These are phyloP conservation scores for Rhyacophila evoluta DNA, from an alignment of 2,888 invertebrate species.

Conservation along the genomic window DNA sequence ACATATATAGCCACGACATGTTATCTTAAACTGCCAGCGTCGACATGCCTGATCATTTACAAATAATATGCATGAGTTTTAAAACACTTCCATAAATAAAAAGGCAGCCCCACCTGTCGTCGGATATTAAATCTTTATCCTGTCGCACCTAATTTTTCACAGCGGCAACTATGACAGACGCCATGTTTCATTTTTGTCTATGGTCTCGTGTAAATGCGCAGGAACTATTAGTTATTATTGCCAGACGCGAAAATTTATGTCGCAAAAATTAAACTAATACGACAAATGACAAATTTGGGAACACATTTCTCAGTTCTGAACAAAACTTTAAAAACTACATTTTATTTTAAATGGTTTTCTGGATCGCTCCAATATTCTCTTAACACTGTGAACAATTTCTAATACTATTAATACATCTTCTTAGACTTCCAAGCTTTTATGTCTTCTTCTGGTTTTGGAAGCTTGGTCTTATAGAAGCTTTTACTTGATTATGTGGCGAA, in stretches of 20 bases:
- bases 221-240: not conserved
- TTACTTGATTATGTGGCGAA: too few species aligned
- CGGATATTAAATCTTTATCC: not conserved
- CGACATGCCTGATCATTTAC: not conserved
- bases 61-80: conserved; percentile 1
- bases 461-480: too few species aligned
- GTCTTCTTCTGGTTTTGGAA: too few species aligned
- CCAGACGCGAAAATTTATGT: not conserved
- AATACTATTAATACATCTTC: too few species aligned
- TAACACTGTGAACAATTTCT: too few species aligned
- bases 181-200: not conserved
- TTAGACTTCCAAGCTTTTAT: too few species aligned
- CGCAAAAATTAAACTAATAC: not conserved
- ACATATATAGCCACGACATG: not conserved
- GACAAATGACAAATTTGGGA: too few species aligned
- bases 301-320: too few species aligned
- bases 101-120: conserved; percentile 13
- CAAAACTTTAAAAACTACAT: too few species aligned
- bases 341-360: too few species aligned
- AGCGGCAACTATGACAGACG: not conserved
- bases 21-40: not conserved
- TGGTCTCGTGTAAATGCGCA: not conserved
- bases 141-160: conserved; percentile 9
- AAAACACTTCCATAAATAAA: conserved; percentile 16
- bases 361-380: too few species aligned